Percentiles rank a stretch among this genome's conserved stretches.
Evolutionary conservation across 2,113 vertebrate genomes (phyloP).

Genomic region (Megalops atlanticus): DNA sequence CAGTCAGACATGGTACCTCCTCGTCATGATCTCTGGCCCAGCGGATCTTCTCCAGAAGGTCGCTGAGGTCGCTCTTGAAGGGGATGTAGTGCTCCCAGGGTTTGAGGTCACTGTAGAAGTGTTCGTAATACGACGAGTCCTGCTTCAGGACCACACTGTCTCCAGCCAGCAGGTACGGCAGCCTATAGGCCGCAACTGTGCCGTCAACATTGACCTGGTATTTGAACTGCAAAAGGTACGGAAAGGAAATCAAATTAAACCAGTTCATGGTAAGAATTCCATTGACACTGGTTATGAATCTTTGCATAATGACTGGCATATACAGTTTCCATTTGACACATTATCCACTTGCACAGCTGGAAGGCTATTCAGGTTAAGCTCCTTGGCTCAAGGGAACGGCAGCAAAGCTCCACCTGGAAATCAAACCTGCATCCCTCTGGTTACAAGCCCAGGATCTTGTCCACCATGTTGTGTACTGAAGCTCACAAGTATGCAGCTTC

Average conservation of each 20-base stretch:
- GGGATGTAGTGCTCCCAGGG: conserved; percentile 96
- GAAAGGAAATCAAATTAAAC: conserved; percentile 12
- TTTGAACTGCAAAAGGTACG: conserved; percentile 80
- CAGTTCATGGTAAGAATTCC: too few species aligned
- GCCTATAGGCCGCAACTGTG: conserved; percentile 91
- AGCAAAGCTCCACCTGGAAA: too few species aligned
- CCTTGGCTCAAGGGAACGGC: too few species aligned
- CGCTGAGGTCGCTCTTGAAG: conserved; percentile 84
- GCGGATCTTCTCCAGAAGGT: conserved; percentile 89
- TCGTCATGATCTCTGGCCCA: conserved; percentile 92
- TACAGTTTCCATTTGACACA: too few species aligned
- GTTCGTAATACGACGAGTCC: conserved; percentile 93
- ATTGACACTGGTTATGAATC: neutral
- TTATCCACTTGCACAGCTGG: too few species aligned
- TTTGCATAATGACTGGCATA: too few species aligned
- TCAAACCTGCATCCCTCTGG: too few species aligned
- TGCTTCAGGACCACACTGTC: conserved; percentile 96
- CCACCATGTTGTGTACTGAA: too few species aligned
- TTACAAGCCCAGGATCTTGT: too few species aligned
- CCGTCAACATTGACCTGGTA: conserved; percentile 97
- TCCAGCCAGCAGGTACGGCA: conserved; percentile 91
- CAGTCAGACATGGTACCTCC: conserved; percentile 71
- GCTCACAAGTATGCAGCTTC: too few species aligned
- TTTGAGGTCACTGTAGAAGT: conserved; percentile 88
- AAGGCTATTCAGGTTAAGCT: too few species aligned